Percentiles rank a stretch among this genome's conserved stretches.
Conservation (phyloP, 64 coral and sea anemone genomes). For the Pocillopora damicornis region DNA sequence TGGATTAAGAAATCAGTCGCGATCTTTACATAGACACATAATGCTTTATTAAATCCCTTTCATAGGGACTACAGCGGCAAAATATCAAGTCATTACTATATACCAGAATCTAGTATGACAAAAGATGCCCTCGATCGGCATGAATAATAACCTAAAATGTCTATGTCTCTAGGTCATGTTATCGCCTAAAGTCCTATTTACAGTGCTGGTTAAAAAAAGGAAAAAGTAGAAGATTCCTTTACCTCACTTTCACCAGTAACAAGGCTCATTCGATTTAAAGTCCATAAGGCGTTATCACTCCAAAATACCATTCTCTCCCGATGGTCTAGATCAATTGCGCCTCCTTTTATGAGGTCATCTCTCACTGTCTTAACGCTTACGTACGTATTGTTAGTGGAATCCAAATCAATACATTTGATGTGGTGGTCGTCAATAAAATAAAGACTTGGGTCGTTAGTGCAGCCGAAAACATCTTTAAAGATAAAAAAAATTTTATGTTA, state of each 20-base stretch:
- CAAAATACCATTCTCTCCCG: conserved; percentile 23
- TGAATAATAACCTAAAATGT: no score
- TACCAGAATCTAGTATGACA: no score
- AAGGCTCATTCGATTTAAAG: conserved; percentile 31
- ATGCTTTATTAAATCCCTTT: no score
- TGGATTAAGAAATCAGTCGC: no score
- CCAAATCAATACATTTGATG: conserved; percentile 44
- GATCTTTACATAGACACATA: no score
- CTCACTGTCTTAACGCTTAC: conserved; percentile 10
- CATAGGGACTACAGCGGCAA: no score
- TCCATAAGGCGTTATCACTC: conserved; percentile 34
- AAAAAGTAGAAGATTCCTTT: not conserved
- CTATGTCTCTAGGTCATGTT: no score
- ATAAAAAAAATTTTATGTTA: not conserved
- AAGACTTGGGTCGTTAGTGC: not conserved
- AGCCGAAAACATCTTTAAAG: not conserved
- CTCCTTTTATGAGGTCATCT: not conserved
- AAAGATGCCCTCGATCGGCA: no score
- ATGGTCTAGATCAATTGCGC: conserved; percentile 43
- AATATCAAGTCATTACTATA: no score
- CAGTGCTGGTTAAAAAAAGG: no score
- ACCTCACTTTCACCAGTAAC: conserved; percentile 35
- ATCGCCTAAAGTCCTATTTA: no score
- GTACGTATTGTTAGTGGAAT: not conserved
- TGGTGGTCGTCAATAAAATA: conserved; percentile 16